Evolutionary conservation across 1,140 invertebrate species (phyloP).

Genomic region (Drosophila prosaltans): DNA sequence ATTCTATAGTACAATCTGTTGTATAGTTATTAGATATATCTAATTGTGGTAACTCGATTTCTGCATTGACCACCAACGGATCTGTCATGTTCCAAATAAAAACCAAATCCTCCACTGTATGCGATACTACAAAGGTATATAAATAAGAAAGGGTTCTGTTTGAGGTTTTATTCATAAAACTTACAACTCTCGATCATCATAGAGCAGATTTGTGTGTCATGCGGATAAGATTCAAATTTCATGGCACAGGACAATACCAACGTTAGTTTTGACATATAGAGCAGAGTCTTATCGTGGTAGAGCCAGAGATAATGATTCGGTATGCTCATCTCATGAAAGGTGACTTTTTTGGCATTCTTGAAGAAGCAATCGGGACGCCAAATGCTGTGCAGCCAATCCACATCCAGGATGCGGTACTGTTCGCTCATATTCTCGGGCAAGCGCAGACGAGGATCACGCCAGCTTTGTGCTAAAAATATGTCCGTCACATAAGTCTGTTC

Average conservation of each 20-base stretch:
- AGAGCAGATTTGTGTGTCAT: constrained; percentile 94
- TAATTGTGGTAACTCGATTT: constrained; percentile 93
- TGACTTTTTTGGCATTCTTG: constrained; percentile 96
- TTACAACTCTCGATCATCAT: constrained; percentile 96
- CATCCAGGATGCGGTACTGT: constrained; percentile 94
- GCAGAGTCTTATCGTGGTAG: constrained; percentile 94
- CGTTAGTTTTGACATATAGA: constrained; percentile 97
- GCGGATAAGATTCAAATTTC: constrained; percentile 96
- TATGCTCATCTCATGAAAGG: constrained; percentile 97
- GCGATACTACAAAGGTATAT: constrained; percentile 86
- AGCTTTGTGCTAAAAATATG: constrained; percentile 95
- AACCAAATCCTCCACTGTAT: constrained; percentile 92
- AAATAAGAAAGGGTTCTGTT: too few relatives aligned
- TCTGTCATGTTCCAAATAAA: constrained; percentile 95
- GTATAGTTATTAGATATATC: constrained; percentile 95
- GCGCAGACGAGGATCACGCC: constrained; percentile 93
- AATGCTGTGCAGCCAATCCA: constrained; percentile 95
- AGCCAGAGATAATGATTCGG: constrained; percentile 96
- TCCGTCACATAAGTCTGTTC: constrained; percentile 94
- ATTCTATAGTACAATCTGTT: constrained; percentile 93
- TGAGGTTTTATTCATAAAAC: constrained; percentile 62
- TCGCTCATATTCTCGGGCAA: constrained; percentile 96
- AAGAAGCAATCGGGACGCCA: constrained; percentile 97
- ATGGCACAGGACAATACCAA: constrained; percentile 94
- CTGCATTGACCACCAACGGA: constrained; percentile 92